Percentiles rank a stretch among this genome's conserved stretches.
Evolutionary conservation across 2,888 invertebrate genomes (phyloP).

Genomic region (Acholoe squamosa): DNA sequence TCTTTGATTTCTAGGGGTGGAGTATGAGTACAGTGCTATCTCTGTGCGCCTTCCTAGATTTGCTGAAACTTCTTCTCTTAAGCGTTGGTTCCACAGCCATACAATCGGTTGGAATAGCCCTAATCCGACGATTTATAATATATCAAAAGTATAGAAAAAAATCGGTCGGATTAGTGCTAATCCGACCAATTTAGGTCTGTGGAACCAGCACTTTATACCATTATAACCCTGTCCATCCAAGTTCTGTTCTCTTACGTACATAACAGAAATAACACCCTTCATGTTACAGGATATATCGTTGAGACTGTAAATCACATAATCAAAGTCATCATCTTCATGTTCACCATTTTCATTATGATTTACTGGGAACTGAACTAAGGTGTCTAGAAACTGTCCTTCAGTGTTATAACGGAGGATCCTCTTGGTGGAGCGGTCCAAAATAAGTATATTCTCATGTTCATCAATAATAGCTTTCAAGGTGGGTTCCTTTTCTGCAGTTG

Average conservation of each 20-base stretch:
- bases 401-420: not conserved
- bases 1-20: constrained; percentile 11
- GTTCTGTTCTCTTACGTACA: not conserved
- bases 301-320: not conserved
- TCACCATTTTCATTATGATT: not conserved
- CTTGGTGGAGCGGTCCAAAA: constrained; percentile 9
- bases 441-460: constrained; percentile 41
- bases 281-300: not conserved
- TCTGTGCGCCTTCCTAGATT: not conserved
- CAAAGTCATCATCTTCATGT: not conserved
- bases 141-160: no score
- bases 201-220: no score
- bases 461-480: constrained; percentile 4
- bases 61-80: not conserved
- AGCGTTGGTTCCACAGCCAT: no score
- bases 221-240: not conserved
- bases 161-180: no score
- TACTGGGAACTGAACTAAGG: constrained; percentile 41
- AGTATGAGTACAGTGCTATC: constrained; percentile 20
- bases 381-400: not conserved
- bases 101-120: no score
- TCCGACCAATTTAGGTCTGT: no score
- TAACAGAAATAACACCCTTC: not conserved
- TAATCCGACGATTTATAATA: no score
- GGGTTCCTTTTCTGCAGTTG: not conserved